These are phyloP conservation scores for Falco novaeseelandiae DNA, from an alignment of 2,797 vertebrate species.

Conservation along the genomic window DNA sequence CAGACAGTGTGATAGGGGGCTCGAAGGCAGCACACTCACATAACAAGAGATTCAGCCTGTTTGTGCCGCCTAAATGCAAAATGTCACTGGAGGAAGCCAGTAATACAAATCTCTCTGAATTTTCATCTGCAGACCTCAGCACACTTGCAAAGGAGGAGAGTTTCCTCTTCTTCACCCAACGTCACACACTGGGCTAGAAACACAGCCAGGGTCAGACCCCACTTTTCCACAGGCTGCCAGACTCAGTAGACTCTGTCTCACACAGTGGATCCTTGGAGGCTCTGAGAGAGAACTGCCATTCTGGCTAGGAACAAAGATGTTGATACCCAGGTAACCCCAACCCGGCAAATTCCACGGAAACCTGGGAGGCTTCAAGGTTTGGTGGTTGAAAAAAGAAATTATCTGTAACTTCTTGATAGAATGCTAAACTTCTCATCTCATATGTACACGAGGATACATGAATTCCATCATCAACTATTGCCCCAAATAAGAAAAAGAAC, in stretches of 20 bases:
- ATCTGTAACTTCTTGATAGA: fast-evolving
- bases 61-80: neutral
- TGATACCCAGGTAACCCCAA: neutral
- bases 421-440: neutral
- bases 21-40: neutral
- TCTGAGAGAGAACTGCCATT: neutral
- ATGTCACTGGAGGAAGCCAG: neutral
- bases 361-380: neutral
- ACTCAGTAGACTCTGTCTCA: neutral
- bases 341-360: neutral
- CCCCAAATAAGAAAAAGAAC: neutral
- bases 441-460: fast-evolving
- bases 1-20: neutral
- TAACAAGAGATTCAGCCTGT: neutral
- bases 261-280: neutral
- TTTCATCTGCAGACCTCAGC: neutral
- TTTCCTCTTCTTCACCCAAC: neutral
- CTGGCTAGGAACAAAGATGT: fast-evolving
- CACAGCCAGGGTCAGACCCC: neutral
- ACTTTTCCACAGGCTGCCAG: neutral
- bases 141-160: neutral
- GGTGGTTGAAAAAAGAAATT: neutral
- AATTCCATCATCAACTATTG: fast-evolving
- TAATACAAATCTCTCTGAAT: neutral
- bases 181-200: neutral